Base-by-base conservation (phyloP, 2,888 invertebrate species). In the Anarsia innoxiella region DNA sequence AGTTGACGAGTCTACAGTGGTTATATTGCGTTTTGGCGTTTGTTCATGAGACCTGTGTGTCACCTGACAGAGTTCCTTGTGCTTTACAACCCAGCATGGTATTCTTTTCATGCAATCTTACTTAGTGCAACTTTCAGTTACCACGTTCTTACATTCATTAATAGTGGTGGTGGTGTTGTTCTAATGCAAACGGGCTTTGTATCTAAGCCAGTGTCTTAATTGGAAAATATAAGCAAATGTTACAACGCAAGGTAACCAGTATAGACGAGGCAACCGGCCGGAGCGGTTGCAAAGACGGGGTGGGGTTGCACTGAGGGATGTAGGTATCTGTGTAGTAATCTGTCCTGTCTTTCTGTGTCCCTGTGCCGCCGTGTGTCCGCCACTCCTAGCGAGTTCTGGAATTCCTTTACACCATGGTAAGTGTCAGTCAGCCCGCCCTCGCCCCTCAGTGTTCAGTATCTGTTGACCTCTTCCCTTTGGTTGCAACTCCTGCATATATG, bases 351-450 rank as follows among this genome's bases (percentile, higher is more conserved):
- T 86, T 87, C 86, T 89, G 89, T 89, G 89, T 89, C 88, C 89
- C 89, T 89, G 88, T 88, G 86, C 86, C 86, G 86, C 86, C 86
- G 85, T 85, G 84, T 89, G 89, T 89, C 86, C 88, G 88, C 88
- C 88, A 88, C 87, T 88, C 86, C 91, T 94, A 95, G 95, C 93
- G 94, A 94, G 92, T 96, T 95, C 94, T 95, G 95, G 95, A 95
- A 93, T 92, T 95, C 94, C 92, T 95, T 95, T 93, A 93, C 93
- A 91, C 94, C 95, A 92, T 93, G 95, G 95, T 96, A 95, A 95
- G 95, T 95, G 91, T 89, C 91, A 89, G 86, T 86, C 86, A 84
- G 76, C 80, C 84, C 83, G 79, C 86, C 86, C 85, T 82, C 85
- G 83, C 82, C 85, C 85, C 84, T 85, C 83, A 82, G 83, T 84